Base-by-base conservation (phyloP, 2,888 invertebrate species). In the Anthoptus insignis region DNA sequence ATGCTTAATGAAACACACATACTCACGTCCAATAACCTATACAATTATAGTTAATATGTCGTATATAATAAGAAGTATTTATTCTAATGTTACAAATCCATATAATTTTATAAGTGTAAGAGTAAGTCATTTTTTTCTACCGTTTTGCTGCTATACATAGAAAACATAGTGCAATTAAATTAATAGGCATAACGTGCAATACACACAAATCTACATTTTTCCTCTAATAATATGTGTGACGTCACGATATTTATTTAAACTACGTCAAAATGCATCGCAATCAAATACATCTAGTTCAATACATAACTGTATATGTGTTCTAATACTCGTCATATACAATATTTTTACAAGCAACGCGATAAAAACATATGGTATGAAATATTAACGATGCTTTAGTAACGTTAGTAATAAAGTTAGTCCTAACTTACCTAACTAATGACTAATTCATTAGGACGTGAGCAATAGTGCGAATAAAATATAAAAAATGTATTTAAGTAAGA, bases 11-110 rank as follows among this genome's bases (percentile, higher is more conserved):
- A 34, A 56, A 13, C 69, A 75, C 72, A 73, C 72, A 76, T 78
- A 84, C 84, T 84, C 87, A 89, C 90, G 87, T 84, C 88, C 81
- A 69, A 50, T 39, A 63, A 65, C 42, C 60, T 66, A 65, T 67
- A 56, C 63, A 11, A 32, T 11, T 27, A 65, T 68, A 71, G 52
- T 52, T 70, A 66, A 39, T 27, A 57, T 29, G 5, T 60, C 13
- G 39, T 59, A 52, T 42, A 3, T 27, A 34, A 47, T 22, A 34
- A 14, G 39, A 45, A 60, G 34, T 45, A 45, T 45, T 54, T 47
- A 61, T 27, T 16, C 42, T 61, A 22, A 47, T 54, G 32, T 22
- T 45, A 37, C 42, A 29, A 24, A 53, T 54, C 29, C 32, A 27
- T 32, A 60, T 24, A 14, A 45, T 60, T 59, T 60, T 42, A 60